phyloP scores from a whole-genome alignment of 2,797 vertebrate species.

The Scarus forsteni region DNA sequence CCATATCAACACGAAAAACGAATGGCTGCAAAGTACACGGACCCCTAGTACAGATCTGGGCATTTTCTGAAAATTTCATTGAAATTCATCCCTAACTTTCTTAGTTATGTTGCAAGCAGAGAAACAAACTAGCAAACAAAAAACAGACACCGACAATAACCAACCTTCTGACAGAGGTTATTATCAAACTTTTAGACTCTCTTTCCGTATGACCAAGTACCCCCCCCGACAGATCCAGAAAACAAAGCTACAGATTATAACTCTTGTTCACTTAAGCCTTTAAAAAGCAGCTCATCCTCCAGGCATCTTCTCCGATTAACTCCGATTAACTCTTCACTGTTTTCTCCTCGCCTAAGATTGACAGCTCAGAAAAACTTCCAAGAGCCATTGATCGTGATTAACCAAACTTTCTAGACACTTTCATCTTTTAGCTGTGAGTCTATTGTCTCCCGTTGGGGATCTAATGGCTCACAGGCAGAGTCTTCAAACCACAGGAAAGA shows the following conservation, averaged over 20 bases:
- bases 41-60: no score
- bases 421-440: background rate
- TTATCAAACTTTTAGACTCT: conserved; percentile 24
- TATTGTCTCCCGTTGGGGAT: conserved; percentile 2
- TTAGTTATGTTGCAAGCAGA: no score
- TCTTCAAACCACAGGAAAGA: background rate
- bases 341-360: conserved; percentile 44
- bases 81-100: no score
- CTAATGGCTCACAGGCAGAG: conserved; percentile 20
- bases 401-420: conserved; percentile 21
- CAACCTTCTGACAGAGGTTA: conserved; percentile 23
- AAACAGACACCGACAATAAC: no score
- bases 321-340: conserved; percentile 26
- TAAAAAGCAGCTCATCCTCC: conserved; percentile 16
- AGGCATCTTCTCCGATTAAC: conserved; percentile 32
- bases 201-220: conserved; percentile 30
- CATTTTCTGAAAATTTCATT: no score
- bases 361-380: conserved; percentile 18
- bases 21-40: no score
- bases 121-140: no score
- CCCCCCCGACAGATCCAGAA: conserved; percentile 40
- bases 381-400: conserved; percentile 22
- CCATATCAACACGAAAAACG: no score
- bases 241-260: conserved; percentile 44
- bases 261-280: conserved; percentile 23